Conservation (phyloP, 1,140 invertebrate genomes). For the Cyclargus thomasi region DNA sequence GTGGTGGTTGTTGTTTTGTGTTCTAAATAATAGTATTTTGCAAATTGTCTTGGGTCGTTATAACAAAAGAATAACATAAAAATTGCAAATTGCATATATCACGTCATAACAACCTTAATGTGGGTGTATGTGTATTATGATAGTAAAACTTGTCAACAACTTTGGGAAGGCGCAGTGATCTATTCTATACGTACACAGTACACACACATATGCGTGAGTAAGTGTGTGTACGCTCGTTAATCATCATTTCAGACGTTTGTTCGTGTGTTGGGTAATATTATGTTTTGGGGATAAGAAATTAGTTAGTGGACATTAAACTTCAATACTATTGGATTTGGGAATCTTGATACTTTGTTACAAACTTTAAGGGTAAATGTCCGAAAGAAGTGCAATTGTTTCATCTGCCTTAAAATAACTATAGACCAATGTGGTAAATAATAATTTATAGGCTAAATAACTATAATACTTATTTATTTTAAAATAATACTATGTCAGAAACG, state of each 20-base stretch:
- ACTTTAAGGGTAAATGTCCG: neutral
- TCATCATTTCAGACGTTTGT: constrained; percentile 74
- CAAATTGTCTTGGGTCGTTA: too few species aligned
- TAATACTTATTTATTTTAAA: too few species aligned
- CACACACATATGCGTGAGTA: constrained; percentile 33
- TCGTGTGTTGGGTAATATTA: constrained; percentile 69
- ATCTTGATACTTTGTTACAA: constrained; percentile 30
- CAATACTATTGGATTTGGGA: constrained; percentile 27
- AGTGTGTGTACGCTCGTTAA: constrained; percentile 69
- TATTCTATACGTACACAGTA: neutral
- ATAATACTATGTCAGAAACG: too few species aligned
- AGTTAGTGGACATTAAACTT: constrained; percentile 75
- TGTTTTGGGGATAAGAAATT: constrained; percentile 75
- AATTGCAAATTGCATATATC: too few species aligned
- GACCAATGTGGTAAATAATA: too few species aligned
- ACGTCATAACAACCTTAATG: constrained; percentile 4
- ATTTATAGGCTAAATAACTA: neutral
- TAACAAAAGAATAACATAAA: too few species aligned
- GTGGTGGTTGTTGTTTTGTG: too few species aligned
- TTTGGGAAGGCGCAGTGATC: neutral
- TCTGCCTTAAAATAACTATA: too few species aligned
- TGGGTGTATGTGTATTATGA: constrained; percentile 37
- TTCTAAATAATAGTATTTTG: too few species aligned
- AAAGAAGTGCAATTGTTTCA: too few species aligned
- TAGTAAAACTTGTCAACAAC: neutral